Base-by-base conservation (phyloP, 2,797 vertebrate species). In the Danio aesculapii region DNA sequence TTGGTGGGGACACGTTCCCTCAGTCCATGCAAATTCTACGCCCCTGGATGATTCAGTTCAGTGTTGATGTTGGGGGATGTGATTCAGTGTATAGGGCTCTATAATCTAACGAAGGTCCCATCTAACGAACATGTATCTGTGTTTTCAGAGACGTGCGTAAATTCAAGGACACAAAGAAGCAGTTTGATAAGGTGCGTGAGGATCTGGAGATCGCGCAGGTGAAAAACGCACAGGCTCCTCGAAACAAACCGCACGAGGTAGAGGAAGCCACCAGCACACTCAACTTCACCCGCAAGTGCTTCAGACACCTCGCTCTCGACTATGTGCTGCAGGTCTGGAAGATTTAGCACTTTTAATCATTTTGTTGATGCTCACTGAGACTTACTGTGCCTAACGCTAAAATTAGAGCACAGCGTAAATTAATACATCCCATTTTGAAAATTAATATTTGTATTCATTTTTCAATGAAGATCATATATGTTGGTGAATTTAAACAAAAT, bases 161-260 rank as follows among this genome's bases (percentile, higher is more conserved):
- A 85, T 99, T 99, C 92, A 99, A 99, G 90, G 98, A 99, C 85
- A 98, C 97, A 5, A 99, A 99, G 93, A 99, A 99, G 91, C 96
- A 98, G 86, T 98, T 99, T 1, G 98, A 99, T 83, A 93, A 93
- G 58, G 96, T 99, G 69, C 91, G 97, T 0, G 98, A 99, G 85
- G 98, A 99, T 69, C 89, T 99, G 96, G 98, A 99, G 80, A 95
- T 98, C 3, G 96, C 98, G 0, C 94, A 98, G 91, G 97, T 97
- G 92, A 96, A 97, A 92, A 99, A 98, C 0, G 98, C 98, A 1
- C 98, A 99, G 91, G 98, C 97, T 0, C 96, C 98, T 0, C 92
- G 95, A 55, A 97, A 97, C 93, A 97, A 98, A 12, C 95, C 96
- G 0, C 98, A 99, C 0, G 98, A 99, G 87, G 97, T 98, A 12